Percentiles rank a stretch among this genome's conserved stretches.
Evolutionary conservation across 2,113 vertebrate genomes (phyloP).

Genomic region (Siphamia tubifer): DNA sequence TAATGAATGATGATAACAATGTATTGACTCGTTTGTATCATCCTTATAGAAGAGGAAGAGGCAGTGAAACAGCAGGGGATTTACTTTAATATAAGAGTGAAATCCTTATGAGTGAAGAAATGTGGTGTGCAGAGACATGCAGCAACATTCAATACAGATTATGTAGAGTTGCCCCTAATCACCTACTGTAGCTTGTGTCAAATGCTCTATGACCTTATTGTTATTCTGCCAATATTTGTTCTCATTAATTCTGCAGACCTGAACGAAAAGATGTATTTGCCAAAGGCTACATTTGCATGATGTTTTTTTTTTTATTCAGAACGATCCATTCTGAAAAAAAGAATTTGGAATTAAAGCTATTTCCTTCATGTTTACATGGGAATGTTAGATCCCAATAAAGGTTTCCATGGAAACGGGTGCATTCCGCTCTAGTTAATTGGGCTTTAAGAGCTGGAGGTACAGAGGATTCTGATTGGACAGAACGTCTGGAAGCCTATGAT

Average conservation of each 20-base stretch:
- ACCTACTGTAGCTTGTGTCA: constrained; percentile 17
- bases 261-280: neutral
- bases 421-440: too few species aligned
- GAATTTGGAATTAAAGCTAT: too few species aligned
- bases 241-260: constrained; percentile 15
- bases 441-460: too few species aligned
- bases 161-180: constrained; percentile 20
- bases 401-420: too few species aligned
- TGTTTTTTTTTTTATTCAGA: too few species aligned
- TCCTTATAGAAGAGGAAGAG: neutral
- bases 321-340: too few species aligned
- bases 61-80: constrained; percentile 16
- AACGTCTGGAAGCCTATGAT: too few species aligned
- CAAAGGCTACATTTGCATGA: too few species aligned
- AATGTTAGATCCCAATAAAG: too few species aligned
- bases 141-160: constrained; percentile 30
- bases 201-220: constrained; percentile 18
- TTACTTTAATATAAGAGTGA: too few species aligned
- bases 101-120: constrained; percentile 12
- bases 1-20: constrained; percentile 8
- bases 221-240: constrained; percentile 17
- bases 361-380: too few species aligned
- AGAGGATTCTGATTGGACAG: too few species aligned
- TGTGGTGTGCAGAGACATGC: constrained; percentile 12
- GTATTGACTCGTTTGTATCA: neutral